These are phyloP conservation scores for Caenorhabditis latens DNA, from an alignment of 1,140 invertebrate species.

Conservation along the genomic window DNA sequence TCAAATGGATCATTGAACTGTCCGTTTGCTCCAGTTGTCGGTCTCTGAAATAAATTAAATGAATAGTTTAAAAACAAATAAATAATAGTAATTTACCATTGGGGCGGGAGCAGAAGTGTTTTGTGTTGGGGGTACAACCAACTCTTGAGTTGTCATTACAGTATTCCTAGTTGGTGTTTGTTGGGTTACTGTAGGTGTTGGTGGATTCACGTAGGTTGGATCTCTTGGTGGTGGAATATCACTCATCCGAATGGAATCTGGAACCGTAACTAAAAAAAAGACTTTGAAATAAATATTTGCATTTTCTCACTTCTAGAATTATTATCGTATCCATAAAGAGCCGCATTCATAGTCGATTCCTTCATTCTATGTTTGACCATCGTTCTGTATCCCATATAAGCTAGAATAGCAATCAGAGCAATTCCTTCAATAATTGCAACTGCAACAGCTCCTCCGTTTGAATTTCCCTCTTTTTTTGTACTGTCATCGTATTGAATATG, in stretches of 20 bases:
- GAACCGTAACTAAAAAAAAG: constrained; percentile 10
- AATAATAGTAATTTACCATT: background rate
- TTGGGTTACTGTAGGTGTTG: background rate
- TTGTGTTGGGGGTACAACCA: background rate
- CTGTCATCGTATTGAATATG: constrained; percentile 1
- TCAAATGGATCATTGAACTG: constrained; percentile 39
- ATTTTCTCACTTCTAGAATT: background rate
- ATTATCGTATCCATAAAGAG: constrained; percentile 28
- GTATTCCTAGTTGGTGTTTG: constrained; percentile 13
- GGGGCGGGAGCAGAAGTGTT: background rate
- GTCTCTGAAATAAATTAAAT: constrained; percentile 6
- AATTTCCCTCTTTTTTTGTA: background rate
- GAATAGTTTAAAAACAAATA: background rate
- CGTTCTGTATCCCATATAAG: constrained; percentile 37
- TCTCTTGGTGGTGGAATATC: constrained; percentile 46
- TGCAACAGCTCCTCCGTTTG: constrained; percentile 24
- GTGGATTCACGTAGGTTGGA: background rate
- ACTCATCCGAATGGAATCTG: constrained; percentile 45
- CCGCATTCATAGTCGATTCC: background rate
- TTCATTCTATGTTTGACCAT: constrained; percentile 30
- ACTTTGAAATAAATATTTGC: too few species aligned
- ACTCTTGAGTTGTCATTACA: constrained; percentile 31
- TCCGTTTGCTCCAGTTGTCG: background rate
- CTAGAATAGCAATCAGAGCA: constrained; percentile 23
- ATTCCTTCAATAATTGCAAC: constrained; percentile 47